phyloP scores from a whole-genome alignment of 2,797 vertebrate genomes.

The Rhyacichthys aspro region DNA sequence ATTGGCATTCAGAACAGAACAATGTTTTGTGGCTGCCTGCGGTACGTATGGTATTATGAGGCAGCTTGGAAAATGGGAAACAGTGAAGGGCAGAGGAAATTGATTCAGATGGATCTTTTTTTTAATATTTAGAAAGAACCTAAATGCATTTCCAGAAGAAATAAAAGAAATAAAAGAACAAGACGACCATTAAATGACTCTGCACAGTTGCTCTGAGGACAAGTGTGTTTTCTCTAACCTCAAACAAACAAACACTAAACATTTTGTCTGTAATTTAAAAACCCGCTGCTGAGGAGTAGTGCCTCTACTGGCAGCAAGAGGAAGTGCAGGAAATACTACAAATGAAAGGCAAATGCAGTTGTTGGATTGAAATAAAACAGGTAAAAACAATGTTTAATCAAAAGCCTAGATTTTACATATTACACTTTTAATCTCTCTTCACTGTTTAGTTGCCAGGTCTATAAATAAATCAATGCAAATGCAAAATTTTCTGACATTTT shows the following conservation, averaged over 20 bases:
- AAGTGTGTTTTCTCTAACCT: background rate
- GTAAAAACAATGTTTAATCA: too few species aligned
- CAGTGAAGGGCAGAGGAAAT: slow-evolving; percentile 21
- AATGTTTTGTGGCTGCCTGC: slow-evolving; percentile 13
- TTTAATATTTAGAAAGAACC: slow-evolving; percentile 24
- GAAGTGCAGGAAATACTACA: background rate
- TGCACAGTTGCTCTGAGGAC: background rate
- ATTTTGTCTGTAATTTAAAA: background rate
- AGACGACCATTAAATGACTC: slow-evolving; percentile 1
- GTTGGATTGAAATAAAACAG: too few species aligned
- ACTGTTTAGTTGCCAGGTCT: too few species aligned
- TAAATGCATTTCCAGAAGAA: background rate
- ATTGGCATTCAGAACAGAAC: slow-evolving; percentile 16
- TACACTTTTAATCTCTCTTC: too few species aligned
- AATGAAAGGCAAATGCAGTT: too few species aligned
- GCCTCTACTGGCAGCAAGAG: background rate
- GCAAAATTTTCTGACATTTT: too few species aligned
- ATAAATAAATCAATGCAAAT: too few species aligned
- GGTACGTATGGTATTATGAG: slow-evolving; percentile 22
- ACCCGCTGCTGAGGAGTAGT: background rate
- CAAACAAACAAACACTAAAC: background rate
- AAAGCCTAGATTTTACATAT: too few species aligned
- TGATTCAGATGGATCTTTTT: slow-evolving; percentile 11
- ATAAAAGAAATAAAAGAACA: too few species aligned
- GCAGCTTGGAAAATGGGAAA: slow-evolving; percentile 23